These are phyloP conservation scores for Aleiodes sp. DNA, from an alignment of 1,140 invertebrate genomes.

Conservation along the genomic window DNA sequence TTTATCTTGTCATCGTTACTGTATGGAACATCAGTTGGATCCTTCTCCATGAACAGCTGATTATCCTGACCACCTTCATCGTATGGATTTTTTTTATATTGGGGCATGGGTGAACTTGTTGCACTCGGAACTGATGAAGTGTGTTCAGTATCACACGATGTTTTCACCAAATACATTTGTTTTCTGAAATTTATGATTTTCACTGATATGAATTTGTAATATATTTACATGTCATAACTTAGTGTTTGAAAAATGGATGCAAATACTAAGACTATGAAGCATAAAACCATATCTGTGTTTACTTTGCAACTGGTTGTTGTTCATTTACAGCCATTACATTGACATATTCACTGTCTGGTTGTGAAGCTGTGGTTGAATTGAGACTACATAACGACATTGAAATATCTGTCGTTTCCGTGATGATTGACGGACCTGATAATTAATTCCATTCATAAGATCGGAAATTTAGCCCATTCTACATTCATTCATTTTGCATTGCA, in stretches of 20 bases:
- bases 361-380: slow-evolving; percentile 64
- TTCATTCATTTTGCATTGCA: no score
- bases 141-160: slow-evolving; percentile 50
- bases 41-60: slow-evolving; percentile 49
- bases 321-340: slow-evolving; percentile 57
- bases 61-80: slow-evolving; percentile 43
- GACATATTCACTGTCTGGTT: slow-evolving; percentile 68
- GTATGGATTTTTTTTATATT: slow-evolving; percentile 37
- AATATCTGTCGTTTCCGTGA: slow-evolving; percentile 69
- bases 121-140: slow-evolving; percentile 42
- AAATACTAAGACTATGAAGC: not conserved
- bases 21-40: slow-evolving; percentile 37
- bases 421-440: slow-evolving; percentile 64
- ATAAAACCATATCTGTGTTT: slow-evolving; percentile 31
- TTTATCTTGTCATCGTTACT: slow-evolving; percentile 41
- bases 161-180: slow-evolving; percentile 56
- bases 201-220: not conserved
- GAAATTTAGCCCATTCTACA: no score
- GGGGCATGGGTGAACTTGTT: slow-evolving; percentile 20
- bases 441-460: not conserved
- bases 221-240: not conserved
- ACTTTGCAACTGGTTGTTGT: slow-evolving; percentile 53
- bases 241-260: not conserved
- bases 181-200: slow-evolving; percentile 52
- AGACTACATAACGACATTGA: slow-evolving; percentile 69